Base-by-base conservation (phyloP, 1,140 invertebrate genomes). In the Sitophilus oryzae region DNA sequence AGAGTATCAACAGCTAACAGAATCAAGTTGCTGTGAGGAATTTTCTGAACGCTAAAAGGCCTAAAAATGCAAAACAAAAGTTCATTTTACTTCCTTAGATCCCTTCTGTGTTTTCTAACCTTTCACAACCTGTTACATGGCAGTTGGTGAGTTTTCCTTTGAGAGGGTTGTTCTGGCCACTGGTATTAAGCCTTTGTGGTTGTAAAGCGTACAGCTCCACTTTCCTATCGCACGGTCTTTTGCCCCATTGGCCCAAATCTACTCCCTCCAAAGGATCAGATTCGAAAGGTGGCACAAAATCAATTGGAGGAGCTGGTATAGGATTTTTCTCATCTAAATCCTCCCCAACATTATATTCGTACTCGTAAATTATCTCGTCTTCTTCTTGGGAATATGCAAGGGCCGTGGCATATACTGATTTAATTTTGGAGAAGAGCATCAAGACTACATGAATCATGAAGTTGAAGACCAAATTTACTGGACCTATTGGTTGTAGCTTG, bases 91-190 rank as follows among this genome's bases (percentile, higher is more conserved):
- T n/a, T n/a, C n/a, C n/a, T n/a, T n/a, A n/a, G n/a, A n/a, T n/a
- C n/a, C n/a, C n/a, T n/a, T n/a, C n/a, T n/a, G n/a, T n/a, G n/a
- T 37, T 37, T 5, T 37, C 35, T 3, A 74, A 89, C 87, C 90
- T 87, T 72, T 92, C 90, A 69, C 91, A 94, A 59, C 89, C 88
- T 15, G 88, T 89, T 20, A 84, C 80, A 66, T 93, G 89, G 67
- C 91, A 94, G 69, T 93, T 93, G 1, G 89, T 93, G 0, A 94
- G 75, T 70, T 91, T 90, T n/a, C 89, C 91, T 73, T 93, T 88
- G 0, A 90, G 71, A 2, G 86, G 85, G 69, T 86, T 84, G 56
- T 81, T 84, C 60, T 80, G 77, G 1, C 84, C 84, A 57, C 86
- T 88, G 25, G 85, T 85, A 59, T 86, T 89, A 4, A 93, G 77